Evolutionary conservation across 2,888 invertebrate genomes (phyloP), one percentile per base, ranked within the genome.

Genomic region (Stenodema calcarata): DNA sequence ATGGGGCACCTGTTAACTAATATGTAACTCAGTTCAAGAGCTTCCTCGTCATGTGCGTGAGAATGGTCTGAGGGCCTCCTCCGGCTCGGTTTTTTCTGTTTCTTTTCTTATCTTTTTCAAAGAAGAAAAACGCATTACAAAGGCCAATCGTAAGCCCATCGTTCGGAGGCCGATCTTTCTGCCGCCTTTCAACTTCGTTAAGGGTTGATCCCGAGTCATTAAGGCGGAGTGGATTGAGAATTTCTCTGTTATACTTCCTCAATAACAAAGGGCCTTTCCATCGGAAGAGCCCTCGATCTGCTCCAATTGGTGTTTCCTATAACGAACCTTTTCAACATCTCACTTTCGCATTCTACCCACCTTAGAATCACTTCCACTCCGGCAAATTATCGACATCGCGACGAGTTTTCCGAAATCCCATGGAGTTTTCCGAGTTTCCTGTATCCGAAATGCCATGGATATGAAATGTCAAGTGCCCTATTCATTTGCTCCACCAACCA

Each of bases 161-260:
- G 73, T 7, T 7, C 35, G 7, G 35, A 7, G 35, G 35, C 35
- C 28, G 73, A 16, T 28, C 73, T 30, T n/a, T 73, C 28, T n/a
- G 73, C 73, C 30, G 73, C 30, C 73, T 73, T 70, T 28, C 73
- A 73, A 73, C 73, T 73, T n/a, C 1, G 14, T 73, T 73, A 78
- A 78, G 78, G 78, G 78, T 78, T 78, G 78, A 78, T 78, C 78
- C 78, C n/a, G 42, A 44, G 78, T 42, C 78, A 78, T 78, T 78
- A 78, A 78, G 30, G 41, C 7, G 42, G 35, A 78, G 78, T 78
- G 78, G 78, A 18, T 78, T 41, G 78, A 41, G 78, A 42, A 41
- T 78, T 78, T 78, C 42, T 44, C 30, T 42, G 73, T 73, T 73
- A 73, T 73, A 73, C 73, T 73, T 73, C 73, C 73, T 41, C 73